A percentile compares a stretch with the other conserved stretches of the same genome.
These are phyloP conservation scores for Neocloeon triangulifer DNA, from an alignment of 1,140 invertebrate species.

Conservation along the genomic window DNA sequence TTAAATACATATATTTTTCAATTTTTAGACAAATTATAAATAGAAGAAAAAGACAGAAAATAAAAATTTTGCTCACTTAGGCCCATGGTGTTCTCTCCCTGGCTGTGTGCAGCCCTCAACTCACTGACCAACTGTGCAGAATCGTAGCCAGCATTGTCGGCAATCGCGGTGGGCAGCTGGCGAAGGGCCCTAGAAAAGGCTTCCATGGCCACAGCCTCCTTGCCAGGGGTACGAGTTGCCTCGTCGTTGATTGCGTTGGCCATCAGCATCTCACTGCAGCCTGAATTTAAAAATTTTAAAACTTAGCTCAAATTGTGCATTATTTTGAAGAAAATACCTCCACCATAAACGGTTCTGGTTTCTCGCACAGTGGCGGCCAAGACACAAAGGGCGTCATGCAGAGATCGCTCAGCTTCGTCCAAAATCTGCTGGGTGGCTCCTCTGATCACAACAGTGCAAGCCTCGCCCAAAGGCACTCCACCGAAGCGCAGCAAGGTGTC, in stretches of 20 bases:
- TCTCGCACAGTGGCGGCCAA: slow-evolving; percentile 88
- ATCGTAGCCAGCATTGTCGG: slow-evolving; percentile 97
- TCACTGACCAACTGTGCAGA: slow-evolving; percentile 83
- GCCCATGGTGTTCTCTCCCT: slow-evolving; percentile 49
- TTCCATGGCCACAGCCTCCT: slow-evolving; percentile 95
- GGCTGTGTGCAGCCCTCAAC: slow-evolving; percentile 70
- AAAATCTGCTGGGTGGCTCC: slow-evolving; percentile 99
- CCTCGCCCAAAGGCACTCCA: slow-evolving; percentile 83
- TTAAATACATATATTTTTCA: too few relatives aligned
- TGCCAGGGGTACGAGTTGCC: slow-evolving; percentile 79
- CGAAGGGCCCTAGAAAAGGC: slow-evolving; percentile 74
- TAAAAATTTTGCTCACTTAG: slow-evolving; percentile 33
- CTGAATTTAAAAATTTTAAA: too few relatives aligned
- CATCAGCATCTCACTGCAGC: slow-evolving; percentile 91
- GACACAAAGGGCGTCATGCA: slow-evolving; percentile 97
- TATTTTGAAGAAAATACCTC: too few relatives aligned
- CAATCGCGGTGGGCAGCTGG: slow-evolving; percentile 82
- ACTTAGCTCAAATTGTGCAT: too few relatives aligned
- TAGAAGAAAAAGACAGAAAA: not conserved
- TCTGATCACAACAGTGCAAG: slow-evolving; percentile 89
- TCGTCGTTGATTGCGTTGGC: slow-evolving; percentile 66
- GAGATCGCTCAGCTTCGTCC: slow-evolving; percentile 92
- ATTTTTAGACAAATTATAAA: not conserved
- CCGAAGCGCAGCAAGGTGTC: slow-evolving; percentile 89
- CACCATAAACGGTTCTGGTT: slow-evolving; percentile 74